phyloP scores from a whole-genome alignment of 2,888 invertebrate species.

The Drosophila anomalipes region DNA sequence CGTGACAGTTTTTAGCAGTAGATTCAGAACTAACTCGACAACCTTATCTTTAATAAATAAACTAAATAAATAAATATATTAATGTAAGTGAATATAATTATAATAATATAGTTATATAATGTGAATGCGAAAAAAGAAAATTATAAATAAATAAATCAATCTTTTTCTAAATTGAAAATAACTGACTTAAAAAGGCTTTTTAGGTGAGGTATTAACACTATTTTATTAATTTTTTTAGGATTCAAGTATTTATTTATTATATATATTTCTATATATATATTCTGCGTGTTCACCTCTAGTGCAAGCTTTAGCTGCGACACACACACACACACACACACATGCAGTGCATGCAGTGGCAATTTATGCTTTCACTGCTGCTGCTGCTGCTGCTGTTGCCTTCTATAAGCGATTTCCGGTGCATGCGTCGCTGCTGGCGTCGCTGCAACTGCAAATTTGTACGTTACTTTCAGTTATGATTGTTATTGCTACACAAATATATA shows the following conservation, averaged over 20 bases:
- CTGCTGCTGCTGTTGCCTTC: conserved; percentile 34
- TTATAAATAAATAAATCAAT: background rate
- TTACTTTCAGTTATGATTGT: conserved; percentile 47
- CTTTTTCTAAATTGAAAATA: background rate
- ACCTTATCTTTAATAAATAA: too few species aligned
- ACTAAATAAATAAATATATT: too few species aligned
- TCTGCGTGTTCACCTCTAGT: conserved; percentile 19
- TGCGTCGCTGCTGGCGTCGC: conserved; percentile 52
- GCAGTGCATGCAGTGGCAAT: conserved; percentile 13
- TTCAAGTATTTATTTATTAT: background rate
- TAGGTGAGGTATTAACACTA: fast-evolving
- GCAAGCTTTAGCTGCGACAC: conserved; percentile 40
- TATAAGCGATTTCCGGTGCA: conserved; percentile 83
- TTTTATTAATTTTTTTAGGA: background rate
- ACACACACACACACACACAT: conserved; percentile 9
- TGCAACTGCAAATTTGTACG: conserved; percentile 61
- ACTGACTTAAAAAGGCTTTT: background rate
- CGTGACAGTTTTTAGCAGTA: background rate
- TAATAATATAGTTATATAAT: too few species aligned
- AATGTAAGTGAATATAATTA: too few species aligned
- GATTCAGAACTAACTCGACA: background rate
- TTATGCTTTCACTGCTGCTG: conserved; percentile 61
- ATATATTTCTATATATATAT: background rate
- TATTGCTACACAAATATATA: conserved; percentile 1
- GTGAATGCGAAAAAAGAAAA: background rate